Percentiles rank a stretch among this genome's conserved stretches.
phyloP scores from a whole-genome alignment of 2,888 invertebrate species.

The Nymphalis urticae region DNA sequence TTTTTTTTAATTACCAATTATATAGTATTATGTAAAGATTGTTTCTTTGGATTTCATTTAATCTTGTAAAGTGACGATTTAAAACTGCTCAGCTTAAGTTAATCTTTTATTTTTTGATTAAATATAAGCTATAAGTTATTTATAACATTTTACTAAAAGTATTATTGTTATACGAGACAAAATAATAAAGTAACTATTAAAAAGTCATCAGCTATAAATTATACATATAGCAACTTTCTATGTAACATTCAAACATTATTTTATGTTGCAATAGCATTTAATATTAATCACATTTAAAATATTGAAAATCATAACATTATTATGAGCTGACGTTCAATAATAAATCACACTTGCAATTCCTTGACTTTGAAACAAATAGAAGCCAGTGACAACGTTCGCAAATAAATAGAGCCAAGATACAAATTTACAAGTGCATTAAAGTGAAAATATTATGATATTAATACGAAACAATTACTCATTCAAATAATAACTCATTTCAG shows the following conservation, averaged over 20 bases:
- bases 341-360: slow-evolving; percentile 10
- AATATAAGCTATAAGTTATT: no score
- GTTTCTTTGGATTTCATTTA: no score
- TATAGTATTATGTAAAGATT: no score
- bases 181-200: background rate
- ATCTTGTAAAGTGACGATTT: no score
- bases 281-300: slow-evolving; percentile 8
- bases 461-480: slow-evolving; percentile 24
- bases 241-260: background rate
- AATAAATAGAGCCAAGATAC: slow-evolving; percentile 15
- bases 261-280: background rate
- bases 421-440: slow-evolving; percentile 11
- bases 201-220: background rate
- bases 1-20: no score
- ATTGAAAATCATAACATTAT: slow-evolving; percentile 13
- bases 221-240: background rate
- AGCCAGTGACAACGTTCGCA: slow-evolving; percentile 6
- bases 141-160: no score
- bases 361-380: slow-evolving; percentile 11
- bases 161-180: background rate
- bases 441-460: slow-evolving; percentile 12
- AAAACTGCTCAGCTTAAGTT: no score
- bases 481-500: slow-evolving; percentile 25
- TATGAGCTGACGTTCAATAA: slow-evolving; percentile 3
- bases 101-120: no score